These are phyloP conservation scores for Homalodisca vitripennis DNA, from an alignment of 1,140 invertebrate genomes.

Conservation along the genomic window DNA sequence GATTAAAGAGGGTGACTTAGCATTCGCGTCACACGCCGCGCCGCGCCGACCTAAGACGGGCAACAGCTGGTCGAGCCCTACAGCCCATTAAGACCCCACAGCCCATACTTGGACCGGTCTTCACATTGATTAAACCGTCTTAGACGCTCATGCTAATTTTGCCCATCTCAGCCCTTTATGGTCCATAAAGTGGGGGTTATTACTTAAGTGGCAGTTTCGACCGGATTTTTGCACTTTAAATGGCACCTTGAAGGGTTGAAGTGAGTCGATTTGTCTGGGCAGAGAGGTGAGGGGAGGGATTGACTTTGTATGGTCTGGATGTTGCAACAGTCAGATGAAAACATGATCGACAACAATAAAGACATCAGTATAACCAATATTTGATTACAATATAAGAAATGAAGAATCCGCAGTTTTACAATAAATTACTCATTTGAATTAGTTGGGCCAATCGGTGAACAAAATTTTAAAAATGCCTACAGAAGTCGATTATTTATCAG, in stretches of 20 bases:
- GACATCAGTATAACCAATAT: too few species aligned
- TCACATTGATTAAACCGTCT: constrained; percentile 4
- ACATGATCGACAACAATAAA: too few species aligned
- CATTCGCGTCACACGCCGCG: not conserved
- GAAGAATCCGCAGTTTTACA: too few species aligned
- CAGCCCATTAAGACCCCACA: not conserved
- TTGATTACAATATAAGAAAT: too few species aligned
- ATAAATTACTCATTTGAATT: too few species aligned
- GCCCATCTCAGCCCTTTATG: constrained; percentile 15
- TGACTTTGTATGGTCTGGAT: too few species aligned
- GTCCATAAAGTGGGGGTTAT: constrained; percentile 15
- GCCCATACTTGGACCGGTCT: not conserved
- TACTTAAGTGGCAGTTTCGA: constrained; percentile 8
- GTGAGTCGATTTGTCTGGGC: too few species aligned
- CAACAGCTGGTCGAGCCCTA: not conserved
- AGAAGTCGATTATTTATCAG: too few species aligned
- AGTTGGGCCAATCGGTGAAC: too few species aligned
- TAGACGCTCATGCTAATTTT: constrained; percentile 22
- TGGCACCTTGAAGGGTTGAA: constrained; percentile 2
- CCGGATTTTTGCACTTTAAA: constrained; percentile 16
- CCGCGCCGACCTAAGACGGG: constrained; percentile 5
- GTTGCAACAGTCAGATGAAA: too few species aligned
- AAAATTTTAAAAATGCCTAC: too few species aligned
- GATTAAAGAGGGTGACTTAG: not conserved
- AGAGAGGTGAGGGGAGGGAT: too few species aligned